A percentile compares a stretch with the other conserved stretches of the same genome.
Conservation (phyloP, 2,888 invertebrate genomes). For the Alcis repandata region DNA sequence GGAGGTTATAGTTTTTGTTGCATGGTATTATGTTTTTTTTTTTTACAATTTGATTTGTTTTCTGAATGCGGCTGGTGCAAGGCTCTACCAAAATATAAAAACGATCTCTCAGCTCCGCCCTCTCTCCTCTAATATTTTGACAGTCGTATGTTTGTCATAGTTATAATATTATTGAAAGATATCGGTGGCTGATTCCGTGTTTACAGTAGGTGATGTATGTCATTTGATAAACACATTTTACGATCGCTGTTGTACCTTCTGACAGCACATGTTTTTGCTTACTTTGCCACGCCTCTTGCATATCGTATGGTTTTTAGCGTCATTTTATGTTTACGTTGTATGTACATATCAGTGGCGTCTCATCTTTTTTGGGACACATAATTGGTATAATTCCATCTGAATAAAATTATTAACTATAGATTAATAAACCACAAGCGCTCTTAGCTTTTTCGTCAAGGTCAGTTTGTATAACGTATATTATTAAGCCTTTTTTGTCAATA, state of each 20-base stretch:
- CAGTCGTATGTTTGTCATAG: slow-evolving; percentile 10
- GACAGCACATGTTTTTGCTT: slow-evolving; percentile 45
- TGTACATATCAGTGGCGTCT: background rate
- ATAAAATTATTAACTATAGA: background rate
- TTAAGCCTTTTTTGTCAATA: background rate
- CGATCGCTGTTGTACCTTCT: slow-evolving; percentile 34
- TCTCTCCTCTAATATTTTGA: slow-evolving; percentile 2
- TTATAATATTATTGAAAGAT: slow-evolving; percentile 25
- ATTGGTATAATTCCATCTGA: background rate
- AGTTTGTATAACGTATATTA: background rate
- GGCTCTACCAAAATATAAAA: background rate
- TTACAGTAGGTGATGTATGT: slow-evolving; percentile 41
- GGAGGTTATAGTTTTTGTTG: background rate
- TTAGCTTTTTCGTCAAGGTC: background rate
- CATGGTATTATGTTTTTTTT: too few species aligned
- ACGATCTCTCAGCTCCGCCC: background rate
- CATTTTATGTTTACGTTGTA: slow-evolving; percentile 20
- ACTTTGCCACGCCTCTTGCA: slow-evolving; percentile 36
- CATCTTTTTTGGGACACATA: slow-evolving; percentile 1
- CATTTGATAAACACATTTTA: slow-evolving; percentile 47
- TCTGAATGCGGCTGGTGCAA: background rate
- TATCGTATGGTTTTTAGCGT: slow-evolving; percentile 27
- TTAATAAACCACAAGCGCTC: too few species aligned
- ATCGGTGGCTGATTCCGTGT: slow-evolving; percentile 35
- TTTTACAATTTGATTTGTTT: background rate